A percentile compares a stretch with the other conserved stretches of the same genome.
Conservation (phyloP, 2,113 vertebrate species). For the Sylvia atricapilla region DNA sequence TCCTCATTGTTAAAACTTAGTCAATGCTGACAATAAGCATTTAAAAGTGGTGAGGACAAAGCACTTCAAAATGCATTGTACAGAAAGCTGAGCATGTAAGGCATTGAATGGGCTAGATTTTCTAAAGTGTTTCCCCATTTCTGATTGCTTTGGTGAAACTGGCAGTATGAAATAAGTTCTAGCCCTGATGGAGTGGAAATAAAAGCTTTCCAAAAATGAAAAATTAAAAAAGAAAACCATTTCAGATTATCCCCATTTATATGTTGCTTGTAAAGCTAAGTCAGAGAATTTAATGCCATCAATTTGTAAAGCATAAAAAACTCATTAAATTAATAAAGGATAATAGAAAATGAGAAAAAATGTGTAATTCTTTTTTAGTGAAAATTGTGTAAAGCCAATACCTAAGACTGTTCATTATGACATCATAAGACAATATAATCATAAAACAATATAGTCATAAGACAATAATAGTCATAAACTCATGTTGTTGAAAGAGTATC, state of each 20-base stretch:
- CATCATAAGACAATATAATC: background rate
- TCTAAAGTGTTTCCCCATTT: background rate
- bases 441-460: no score
- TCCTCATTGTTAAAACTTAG: slow-evolving; percentile 8
- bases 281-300: background rate
- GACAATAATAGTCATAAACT: background rate
- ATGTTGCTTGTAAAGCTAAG: background rate
- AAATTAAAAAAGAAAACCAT: background rate
- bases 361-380: background rate
- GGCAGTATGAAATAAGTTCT: background rate
- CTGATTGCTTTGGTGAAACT: background rate
- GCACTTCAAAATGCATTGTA: background rate
- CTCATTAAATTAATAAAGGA: background rate
- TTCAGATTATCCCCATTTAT: background rate
- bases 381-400: background rate
- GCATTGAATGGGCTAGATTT: background rate
- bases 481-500: background rate
- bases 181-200: background rate
- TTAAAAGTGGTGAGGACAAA: slow-evolving; percentile 9
- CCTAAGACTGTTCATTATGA: background rate
- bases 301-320: background rate
- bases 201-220: background rate
- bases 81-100: background rate
- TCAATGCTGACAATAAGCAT: background rate
- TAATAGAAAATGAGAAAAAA: background rate